These are phyloP conservation scores for Thamnaconus septentrionalis DNA, from an alignment of 2,113 vertebrate genomes.

Conservation along the genomic window DNA sequence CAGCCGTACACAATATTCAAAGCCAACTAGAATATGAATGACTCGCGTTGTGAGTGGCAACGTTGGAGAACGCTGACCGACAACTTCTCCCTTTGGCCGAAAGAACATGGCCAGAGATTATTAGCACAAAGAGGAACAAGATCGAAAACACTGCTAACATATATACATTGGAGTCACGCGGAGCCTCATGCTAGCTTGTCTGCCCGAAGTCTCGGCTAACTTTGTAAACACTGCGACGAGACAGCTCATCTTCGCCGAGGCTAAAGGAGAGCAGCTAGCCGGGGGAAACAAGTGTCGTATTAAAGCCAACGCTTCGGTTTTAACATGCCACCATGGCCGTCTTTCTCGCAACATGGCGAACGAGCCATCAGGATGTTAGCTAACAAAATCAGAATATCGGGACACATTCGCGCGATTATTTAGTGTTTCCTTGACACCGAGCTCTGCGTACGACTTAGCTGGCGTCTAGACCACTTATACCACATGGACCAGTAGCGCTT, in stretches of 20 bases:
- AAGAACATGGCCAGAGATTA: too few relatives aligned
- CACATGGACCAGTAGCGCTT: slow-evolving; percentile 52
- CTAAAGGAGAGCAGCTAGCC: slow-evolving; percentile 11
- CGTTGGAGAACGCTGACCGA: too few relatives aligned
- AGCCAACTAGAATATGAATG: too few relatives aligned
- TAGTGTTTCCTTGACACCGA: background rate
- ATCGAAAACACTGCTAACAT: too few relatives aligned
- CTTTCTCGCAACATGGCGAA: slow-evolving; percentile 48
- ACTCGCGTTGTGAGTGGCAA: too few relatives aligned
- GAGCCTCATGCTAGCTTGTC: too few relatives aligned
- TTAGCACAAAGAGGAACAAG: too few relatives aligned
- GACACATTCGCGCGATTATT: slow-evolving; percentile 2
- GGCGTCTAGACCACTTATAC: slow-evolving; percentile 21
- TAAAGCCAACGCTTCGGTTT: slow-evolving; percentile 10
- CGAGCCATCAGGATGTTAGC: slow-evolving; percentile 21
- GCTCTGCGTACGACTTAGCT: background rate
- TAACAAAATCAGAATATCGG: background rate
- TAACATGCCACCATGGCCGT: slow-evolving; percentile 56
- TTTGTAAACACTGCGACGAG: background rate
- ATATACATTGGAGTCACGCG: too few relatives aligned
- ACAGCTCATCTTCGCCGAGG: background rate
- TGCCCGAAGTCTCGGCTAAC: too few relatives aligned
- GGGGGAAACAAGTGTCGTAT: background rate
- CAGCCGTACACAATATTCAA: too few relatives aligned
- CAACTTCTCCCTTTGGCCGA: too few relatives aligned